These are phyloP conservation scores for Melanophora roralis DNA, from an alignment of 2,888 invertebrate species.

Conservation along the genomic window DNA sequence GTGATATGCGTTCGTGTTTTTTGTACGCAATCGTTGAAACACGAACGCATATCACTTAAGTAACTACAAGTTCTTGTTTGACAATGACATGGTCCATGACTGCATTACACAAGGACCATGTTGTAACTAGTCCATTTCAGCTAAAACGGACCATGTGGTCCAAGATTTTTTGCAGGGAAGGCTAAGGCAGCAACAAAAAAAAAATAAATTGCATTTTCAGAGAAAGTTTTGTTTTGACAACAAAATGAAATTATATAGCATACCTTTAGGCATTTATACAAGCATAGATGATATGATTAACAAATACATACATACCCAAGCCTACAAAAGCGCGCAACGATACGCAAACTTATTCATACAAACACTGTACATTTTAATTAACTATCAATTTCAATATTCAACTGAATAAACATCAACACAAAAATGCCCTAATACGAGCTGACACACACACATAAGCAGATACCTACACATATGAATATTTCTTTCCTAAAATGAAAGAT, in stretches of 20 bases:
- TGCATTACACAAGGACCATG: too few species aligned
- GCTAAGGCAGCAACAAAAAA: constrained; percentile 16
- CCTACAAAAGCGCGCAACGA: neutral
- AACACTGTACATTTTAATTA: constrained; percentile 59
- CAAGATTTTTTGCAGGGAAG: too few species aligned
- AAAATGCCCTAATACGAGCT: neutral
- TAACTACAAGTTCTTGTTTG: too few species aligned
- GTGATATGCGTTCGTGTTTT: too few species aligned
- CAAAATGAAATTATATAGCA: constrained; percentile 62
- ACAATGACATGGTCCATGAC: too few species aligned
- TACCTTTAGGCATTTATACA: constrained; percentile 62
- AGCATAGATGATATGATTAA: constrained; percentile 56
- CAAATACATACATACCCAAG: constrained; percentile 34
- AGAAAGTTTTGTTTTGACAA: constrained; percentile 62
- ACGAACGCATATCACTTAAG: too few species aligned
- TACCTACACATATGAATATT: neutral
- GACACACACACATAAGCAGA: neutral
- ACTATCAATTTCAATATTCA: constrained; percentile 63
- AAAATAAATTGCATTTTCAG: constrained; percentile 52
- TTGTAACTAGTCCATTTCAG: too few species aligned
- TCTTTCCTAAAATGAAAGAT: neutral
- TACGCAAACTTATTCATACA: neutral
- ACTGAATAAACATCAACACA: constrained; percentile 45
- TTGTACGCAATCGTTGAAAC: too few species aligned
- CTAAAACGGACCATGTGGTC: too few species aligned